Evolutionary conservation across 2,888 invertebrate genomes (phyloP), one percentile per base, ranked within the genome.

Genomic region (Brassicogethes aeneus): DNA sequence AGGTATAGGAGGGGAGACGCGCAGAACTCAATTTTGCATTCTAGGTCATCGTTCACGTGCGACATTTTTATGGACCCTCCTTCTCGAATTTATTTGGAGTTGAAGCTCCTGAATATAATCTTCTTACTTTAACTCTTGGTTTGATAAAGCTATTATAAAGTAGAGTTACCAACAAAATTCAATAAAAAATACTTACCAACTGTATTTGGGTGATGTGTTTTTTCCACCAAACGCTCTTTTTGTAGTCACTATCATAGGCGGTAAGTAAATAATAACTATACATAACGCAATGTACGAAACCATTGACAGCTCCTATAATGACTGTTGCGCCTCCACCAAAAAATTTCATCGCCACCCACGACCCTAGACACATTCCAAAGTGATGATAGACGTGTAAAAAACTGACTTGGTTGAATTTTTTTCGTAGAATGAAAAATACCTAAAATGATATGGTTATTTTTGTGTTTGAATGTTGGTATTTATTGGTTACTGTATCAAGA

Each of bases 351-450:
- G 70, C 76, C 12, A 67, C 61, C 80, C 85, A 89, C 42, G 72
- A 69, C 0, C 79, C 73, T 3, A 79, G 29, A 0, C 83, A 76
- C 88, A 92, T 90, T 1, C 85, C 85, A 0, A 79, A 74, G 61
- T 92, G 91, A 64, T 92, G 91, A 59, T 90, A 90, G 3, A 90
- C 79, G 59, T 92, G 91, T 16, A 92, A 73, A 57, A 90, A 89
- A 2, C 85, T 76, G 12, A 90, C 74, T 69, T 92, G 91, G 43
- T 77, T 80, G 49, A 80, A 75, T 59, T 87, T 89, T 65, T 91
- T 90, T 40, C 89, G 72, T 48, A 91, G 66, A n/a, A 87, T 78
- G 63, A 91, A 91, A 69, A 91, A 90, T 45, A 86, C 66, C 71
- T 79, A 64, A 17, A 72, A 71, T 10, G 41, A 41, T 23, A 43